These are phyloP conservation scores for Zaprionus obscuricornis DNA, from an alignment of 2,888 invertebrate species.

Conservation along the genomic window DNA sequence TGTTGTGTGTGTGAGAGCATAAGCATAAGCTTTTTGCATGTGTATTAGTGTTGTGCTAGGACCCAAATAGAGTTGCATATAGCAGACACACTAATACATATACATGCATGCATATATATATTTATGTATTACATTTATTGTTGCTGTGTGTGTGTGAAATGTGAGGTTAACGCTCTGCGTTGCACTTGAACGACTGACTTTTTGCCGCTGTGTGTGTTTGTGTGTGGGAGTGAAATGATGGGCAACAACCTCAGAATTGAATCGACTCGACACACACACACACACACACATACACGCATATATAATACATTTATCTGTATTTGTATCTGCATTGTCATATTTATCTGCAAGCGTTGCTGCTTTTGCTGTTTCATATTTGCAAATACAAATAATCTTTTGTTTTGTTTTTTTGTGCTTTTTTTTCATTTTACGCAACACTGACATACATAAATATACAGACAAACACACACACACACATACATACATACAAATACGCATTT, in stretches of 20 bases:
- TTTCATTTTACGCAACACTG: no score
- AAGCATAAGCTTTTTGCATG: neutral
- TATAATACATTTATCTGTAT: neutral
- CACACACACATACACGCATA: neutral
- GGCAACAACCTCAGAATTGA: no score
- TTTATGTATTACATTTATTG: conserved; percentile 6
- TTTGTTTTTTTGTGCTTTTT: no score
- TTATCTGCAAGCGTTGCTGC: neutral
- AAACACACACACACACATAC: no score
- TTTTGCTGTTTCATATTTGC: neutral
- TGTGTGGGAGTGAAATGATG: conserved; percentile 15
- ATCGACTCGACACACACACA: no score
- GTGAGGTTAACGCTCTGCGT: conserved; percentile 79
- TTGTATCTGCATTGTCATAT: conserved; percentile 4
- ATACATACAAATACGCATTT: no score
- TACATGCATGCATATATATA: neutral
- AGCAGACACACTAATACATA: conserved; percentile 1
- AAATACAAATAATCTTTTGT: no score
- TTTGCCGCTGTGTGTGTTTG: conserved; percentile 38
- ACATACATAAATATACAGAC: no score
- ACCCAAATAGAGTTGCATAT: conserved; percentile 52
- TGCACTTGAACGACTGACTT: conserved; percentile 82
- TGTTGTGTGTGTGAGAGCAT: conserved; percentile 1
- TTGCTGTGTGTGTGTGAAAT: conserved; percentile 9
- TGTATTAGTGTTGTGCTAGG: conserved; percentile 70